Evolutionary conservation across 2,888 invertebrate genomes (phyloP).

Genomic region (Orthosia gothica): DNA sequence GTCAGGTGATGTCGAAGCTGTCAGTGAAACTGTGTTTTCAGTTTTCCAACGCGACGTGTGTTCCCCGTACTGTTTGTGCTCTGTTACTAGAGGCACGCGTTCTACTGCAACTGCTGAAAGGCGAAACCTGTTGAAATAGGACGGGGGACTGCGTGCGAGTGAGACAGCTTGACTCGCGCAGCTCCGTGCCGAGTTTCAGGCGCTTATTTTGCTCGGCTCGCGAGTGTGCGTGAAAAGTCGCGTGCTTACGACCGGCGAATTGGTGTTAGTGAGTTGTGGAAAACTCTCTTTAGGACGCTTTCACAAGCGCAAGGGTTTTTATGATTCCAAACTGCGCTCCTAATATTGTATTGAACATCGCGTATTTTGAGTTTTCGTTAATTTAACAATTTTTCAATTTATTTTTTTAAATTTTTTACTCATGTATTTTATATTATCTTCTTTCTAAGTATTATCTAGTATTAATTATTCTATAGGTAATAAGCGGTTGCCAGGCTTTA

Average conservation of each 20-base stretch:
- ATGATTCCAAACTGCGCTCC: slow-evolving; percentile 76
- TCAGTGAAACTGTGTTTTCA: slow-evolving; percentile 90
- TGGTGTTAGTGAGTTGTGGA: slow-evolving; percentile 90
- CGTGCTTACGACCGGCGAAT: slow-evolving; percentile 85
- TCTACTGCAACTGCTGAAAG: slow-evolving; percentile 89
- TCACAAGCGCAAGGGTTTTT: slow-evolving; percentile 85
- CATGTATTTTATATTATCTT: neutral
- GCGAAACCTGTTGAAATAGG: slow-evolving; percentile 91
- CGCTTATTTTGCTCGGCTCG: slow-evolving; percentile 86
- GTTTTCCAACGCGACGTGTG: slow-evolving; percentile 88
- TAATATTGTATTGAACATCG: slow-evolving; percentile 79
- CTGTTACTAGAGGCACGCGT: slow-evolving; percentile 90
- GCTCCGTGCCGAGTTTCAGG: slow-evolving; percentile 82
- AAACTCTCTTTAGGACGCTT: slow-evolving; percentile 89
- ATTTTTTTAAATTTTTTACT: neutral
- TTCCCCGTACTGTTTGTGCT: slow-evolving; percentile 88
- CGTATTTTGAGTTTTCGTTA: slow-evolving; percentile 40
- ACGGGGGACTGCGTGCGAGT: slow-evolving; percentile 83
- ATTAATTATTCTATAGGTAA: too few relatives aligned
- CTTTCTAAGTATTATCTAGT: too few relatives aligned
- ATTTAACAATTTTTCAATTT: slow-evolving; percentile 1
- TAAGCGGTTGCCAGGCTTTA: neutral
- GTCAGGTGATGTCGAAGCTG: slow-evolving; percentile 88
- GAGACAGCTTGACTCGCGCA: slow-evolving; percentile 74
- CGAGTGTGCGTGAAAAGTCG: slow-evolving; percentile 89